A percentile compares a stretch with the other conserved stretches of the same genome.
Evolutionary conservation across 2,888 invertebrate species (phyloP).

Genomic region (Cosmia pyralina): DNA sequence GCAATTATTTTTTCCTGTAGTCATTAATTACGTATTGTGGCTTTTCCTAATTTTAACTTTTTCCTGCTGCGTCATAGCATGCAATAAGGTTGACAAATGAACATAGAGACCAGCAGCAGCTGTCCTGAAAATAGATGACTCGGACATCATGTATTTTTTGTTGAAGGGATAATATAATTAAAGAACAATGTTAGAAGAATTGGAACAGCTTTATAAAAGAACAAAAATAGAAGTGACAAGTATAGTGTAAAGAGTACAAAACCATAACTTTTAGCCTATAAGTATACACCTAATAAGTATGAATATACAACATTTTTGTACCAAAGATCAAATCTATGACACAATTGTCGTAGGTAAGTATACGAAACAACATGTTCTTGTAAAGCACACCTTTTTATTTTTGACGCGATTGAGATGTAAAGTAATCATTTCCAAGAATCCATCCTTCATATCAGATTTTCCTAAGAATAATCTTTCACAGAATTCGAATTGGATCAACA

Average conservation of each 20-base stretch:
- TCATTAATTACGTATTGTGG: background rate
- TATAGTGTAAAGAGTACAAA: too few species aligned
- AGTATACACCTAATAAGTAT: too few species aligned
- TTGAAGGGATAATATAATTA: too few species aligned
- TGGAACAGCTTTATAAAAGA: too few species aligned
- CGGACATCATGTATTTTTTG: background rate
- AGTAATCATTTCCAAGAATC: conserved; percentile 2
- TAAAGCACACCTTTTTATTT: too few species aligned
- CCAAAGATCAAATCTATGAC: conserved; percentile 1
- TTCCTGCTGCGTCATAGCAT: background rate
- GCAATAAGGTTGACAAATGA: background rate
- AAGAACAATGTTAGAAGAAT: too few species aligned
- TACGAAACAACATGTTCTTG: background rate
- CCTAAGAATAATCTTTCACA: conserved; percentile 1
- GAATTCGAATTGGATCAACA: background rate
- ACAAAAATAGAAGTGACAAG: too few species aligned
- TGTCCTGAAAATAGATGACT: background rate
- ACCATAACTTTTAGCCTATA: too few species aligned
- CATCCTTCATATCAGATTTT: background rate
- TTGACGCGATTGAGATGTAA: background rate
- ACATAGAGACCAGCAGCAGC: background rate
- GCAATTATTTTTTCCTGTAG: background rate
- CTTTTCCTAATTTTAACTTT: background rate
- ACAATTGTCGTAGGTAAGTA: background rate
- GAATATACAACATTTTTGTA: too few species aligned